Evolutionary conservation across 2,797 vertebrate genomes (phyloP), one percentile per base, ranked within the genome.

Genomic region (Myotis pilosus): DNA sequence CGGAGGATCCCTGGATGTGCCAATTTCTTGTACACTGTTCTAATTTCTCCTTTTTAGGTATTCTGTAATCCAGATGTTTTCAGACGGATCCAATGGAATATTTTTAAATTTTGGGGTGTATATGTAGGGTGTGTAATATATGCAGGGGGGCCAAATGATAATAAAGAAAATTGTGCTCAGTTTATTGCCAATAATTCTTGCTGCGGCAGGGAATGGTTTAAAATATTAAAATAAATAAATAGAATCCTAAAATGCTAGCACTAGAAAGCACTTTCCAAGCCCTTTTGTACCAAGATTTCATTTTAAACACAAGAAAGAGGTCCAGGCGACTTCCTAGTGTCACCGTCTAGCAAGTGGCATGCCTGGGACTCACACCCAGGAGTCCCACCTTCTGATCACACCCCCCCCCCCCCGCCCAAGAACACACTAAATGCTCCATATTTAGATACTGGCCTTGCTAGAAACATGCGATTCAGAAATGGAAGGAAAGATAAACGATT

Each of bases 171-270:
- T 44, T 51, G 3, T 69, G 47, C 44, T 89, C 33, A 5, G 28
- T 88, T 94, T 74, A 91, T 91, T 94, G 86, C 66, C 78, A 86
- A 0, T 95, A 83, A 93, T 91, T 86, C 75, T 92, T 91, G 57
- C 91, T 78, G 78, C 47, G 55, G 17, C 60, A 87, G 17, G 19
- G 62, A 80, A 89, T 41, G 33, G 66, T 87, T 94, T 95, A 84
- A 66, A 95, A 80, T 79, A 91, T 78, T 81, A 72, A 92, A 74
- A 47, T 38, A 91, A 89, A 13, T 38, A 85, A 83, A 41, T 69
- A 84, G 68, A 84, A 57, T 62, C 84, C 62, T 94, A 89, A 87
- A 92, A 81, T 74, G 53, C 44, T 91, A 72, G 60, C 51, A 60
- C 80, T 69, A 53, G 75, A 87, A 91, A 92, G 33, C 47, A 69